Conservation (phyloP, 2,888 invertebrate species). For the Alsophila aescularia region DNA sequence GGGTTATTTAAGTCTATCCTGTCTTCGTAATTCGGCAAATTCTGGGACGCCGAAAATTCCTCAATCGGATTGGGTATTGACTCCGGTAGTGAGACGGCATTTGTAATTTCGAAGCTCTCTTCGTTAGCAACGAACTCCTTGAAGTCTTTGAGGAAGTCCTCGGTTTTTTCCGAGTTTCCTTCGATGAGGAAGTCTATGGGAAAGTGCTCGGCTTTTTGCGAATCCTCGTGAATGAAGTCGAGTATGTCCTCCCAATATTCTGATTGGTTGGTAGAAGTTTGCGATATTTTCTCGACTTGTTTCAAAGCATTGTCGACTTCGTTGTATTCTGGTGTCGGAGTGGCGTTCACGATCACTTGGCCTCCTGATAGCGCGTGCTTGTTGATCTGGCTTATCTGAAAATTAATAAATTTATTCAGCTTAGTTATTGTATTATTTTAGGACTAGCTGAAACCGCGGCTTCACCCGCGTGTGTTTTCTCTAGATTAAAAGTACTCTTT, state of each 20-base stretch:
- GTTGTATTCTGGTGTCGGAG: conserved; percentile 37
- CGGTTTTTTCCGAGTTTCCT: conserved; percentile 1
- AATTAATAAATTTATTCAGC: conserved; percentile 15
- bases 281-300: conserved; percentile 52
- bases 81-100: conserved; percentile 8
- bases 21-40: conserved; percentile 42
- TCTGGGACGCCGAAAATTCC: conserved; percentile 38
- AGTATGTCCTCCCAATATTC: conserved; percentile 53
- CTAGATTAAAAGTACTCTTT: too few relatives aligned
- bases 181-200: conserved; percentile 2
- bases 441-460: too few relatives aligned
- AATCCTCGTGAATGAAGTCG: conserved; percentile 54
- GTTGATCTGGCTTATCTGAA: conserved; percentile 66
- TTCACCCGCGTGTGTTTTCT: too few relatives aligned
- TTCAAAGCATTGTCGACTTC: conserved; percentile 57
- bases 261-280: conserved; percentile 51
- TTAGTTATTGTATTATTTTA: too few relatives aligned
- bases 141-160: conserved; percentile 19
- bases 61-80: conserved; percentile 43
- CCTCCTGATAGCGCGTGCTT: conserved; percentile 66
- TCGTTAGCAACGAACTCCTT: conserved; percentile 38
- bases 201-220: conserved; percentile 4
- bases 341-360: conserved; percentile 61
- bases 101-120: conserved; percentile 31
- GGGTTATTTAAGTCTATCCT: conserved; percentile 36